phyloP scores from a whole-genome alignment of 2,797 vertebrate genomes.

The Nyctalus aviator region DNA sequence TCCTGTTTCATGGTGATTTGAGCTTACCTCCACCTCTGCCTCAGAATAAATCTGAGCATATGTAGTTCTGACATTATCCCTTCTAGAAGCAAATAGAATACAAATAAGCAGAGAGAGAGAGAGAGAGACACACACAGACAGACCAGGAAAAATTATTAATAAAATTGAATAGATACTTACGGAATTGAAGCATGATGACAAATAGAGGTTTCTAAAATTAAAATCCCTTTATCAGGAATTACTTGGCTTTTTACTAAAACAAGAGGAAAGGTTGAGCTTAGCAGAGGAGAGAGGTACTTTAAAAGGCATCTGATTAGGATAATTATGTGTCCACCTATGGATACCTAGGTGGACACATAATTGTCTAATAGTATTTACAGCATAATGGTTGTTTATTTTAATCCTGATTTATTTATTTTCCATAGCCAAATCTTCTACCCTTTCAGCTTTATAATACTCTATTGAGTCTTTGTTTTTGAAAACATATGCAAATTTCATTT shows the following conservation, averaged over 20 bases:
- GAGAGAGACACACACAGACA: background rate
- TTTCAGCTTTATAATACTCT: background rate
- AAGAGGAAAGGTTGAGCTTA: background rate
- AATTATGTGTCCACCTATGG: background rate
- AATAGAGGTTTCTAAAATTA: constrained; percentile 21
- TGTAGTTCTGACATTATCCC: background rate
- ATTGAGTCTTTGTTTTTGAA: background rate
- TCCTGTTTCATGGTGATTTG: background rate
- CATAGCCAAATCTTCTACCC: background rate
- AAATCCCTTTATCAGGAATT: background rate
- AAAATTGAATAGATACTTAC: background rate
- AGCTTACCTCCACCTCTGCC: background rate
- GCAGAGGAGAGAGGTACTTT: background rate
- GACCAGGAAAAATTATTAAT: background rate
- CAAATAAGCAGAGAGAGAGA: background rate
- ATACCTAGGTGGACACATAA: background rate
- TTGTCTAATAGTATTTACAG: background rate
- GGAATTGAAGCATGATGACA: background rate
- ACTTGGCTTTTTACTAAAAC: background rate
- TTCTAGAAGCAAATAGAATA: background rate
- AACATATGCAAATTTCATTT: background rate
- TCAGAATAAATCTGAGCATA: background rate
- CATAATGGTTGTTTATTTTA: background rate
- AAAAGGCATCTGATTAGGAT: background rate
- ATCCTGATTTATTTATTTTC: background rate